Evolutionary conservation across 2,888 invertebrate genomes (phyloP).

Genomic region (Abrostola triplasia): DNA sequence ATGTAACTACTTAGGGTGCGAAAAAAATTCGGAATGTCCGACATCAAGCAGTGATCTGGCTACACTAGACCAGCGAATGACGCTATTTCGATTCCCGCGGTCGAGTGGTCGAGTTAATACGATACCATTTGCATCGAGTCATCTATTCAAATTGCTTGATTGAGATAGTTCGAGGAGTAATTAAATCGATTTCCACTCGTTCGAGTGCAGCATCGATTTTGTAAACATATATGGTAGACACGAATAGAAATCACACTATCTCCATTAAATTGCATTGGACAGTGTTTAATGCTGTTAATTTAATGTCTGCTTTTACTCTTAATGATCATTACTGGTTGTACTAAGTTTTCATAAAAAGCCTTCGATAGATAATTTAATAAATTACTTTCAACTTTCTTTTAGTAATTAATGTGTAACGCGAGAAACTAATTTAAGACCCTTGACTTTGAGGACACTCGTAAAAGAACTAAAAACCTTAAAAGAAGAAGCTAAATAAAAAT

Average conservation of each 20-base stretch:
- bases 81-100: slow-evolving; percentile 60
- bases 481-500: no score
- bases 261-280: slow-evolving; percentile 22
- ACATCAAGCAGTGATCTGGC: slow-evolving; percentile 7
- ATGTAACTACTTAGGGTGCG: background rate
- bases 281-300: slow-evolving; percentile 16
- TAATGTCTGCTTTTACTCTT: slow-evolving; percentile 14
- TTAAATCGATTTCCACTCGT: slow-evolving; percentile 62
- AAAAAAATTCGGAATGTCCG: slow-evolving; percentile 12
- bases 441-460: no score
- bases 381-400: no score
- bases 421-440: no score
- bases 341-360: slow-evolving; percentile 3
- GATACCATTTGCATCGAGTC: slow-evolving; percentile 61
- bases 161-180: slow-evolving; percentile 64
- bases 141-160: slow-evolving; percentile 63
- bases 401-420: no score
- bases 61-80: slow-evolving; percentile 57
- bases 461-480: no score
- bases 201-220: slow-evolving; percentile 41
- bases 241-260: slow-evolving; percentile 35
- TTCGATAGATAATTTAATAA: no score
- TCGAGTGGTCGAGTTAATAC: slow-evolving; percentile 66
- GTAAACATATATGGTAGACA: slow-evolving; percentile 38
- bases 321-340: slow-evolving; percentile 16